Evolutionary conservation across 2,888 invertebrate genomes (phyloP).

Genomic region (Ectemnius continuus): DNA sequence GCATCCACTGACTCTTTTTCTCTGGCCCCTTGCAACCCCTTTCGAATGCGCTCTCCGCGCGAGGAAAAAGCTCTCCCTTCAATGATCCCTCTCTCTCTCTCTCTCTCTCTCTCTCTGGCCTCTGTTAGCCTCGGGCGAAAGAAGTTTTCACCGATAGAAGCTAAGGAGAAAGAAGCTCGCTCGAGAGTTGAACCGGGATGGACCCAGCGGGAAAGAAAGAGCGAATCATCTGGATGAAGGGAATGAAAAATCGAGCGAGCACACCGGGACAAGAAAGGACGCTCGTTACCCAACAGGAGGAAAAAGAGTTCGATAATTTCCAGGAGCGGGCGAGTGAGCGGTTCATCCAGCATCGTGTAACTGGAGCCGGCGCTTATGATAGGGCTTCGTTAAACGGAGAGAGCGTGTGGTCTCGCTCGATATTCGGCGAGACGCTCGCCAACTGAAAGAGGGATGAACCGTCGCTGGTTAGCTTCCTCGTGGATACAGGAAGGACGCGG

Average conservation of each 20-base stretch:
- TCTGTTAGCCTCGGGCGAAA: background rate
- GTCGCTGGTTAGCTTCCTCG: conserved; percentile 4
- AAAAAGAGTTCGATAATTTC: background rate
- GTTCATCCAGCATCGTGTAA: background rate
- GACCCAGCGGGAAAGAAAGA: too few species aligned
- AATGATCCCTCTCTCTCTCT: background rate
- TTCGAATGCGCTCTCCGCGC: background rate
- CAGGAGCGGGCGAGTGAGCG: background rate
- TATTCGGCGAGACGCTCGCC: conserved; percentile 1
- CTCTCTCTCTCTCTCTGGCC: background rate
- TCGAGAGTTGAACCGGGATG: background rate
- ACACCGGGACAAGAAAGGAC: background rate
- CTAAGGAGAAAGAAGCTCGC: background rate
- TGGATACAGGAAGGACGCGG: too few species aligned
- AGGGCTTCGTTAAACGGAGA: background rate
- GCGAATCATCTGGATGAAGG: too few species aligned
- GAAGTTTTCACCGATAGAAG: background rate
- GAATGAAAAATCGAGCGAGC: background rate
- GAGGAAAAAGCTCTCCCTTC: background rate
- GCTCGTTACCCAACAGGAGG: background rate
- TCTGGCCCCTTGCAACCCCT: too few species aligned
- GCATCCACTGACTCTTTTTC: background rate
- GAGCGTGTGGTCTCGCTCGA: background rate
- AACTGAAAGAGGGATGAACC: conserved; percentile 8
- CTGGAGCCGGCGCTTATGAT: background rate